Evolutionary conservation across 23 tunicate genomes (phyloP).

Genomic region (Halocynthia roretzi): DNA sequence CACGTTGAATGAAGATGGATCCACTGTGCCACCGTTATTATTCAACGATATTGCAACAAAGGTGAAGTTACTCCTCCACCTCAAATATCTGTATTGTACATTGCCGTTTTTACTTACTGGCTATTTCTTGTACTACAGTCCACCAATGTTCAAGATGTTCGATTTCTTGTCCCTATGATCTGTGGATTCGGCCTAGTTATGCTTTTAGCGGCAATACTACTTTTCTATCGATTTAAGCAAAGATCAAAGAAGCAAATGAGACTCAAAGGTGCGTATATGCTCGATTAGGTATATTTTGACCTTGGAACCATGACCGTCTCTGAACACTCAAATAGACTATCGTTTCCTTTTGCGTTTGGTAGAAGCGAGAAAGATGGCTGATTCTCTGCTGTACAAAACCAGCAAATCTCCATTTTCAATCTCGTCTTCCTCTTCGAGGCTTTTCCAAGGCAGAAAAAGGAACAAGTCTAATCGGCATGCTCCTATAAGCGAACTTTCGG

Average conservation of each 20-base stretch:
- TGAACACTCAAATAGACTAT: no score
- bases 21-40: conserved; percentile 13
- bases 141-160: conserved; percentile 2
- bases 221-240: conserved; percentile 30
- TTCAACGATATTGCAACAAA: neutral
- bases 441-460: no score
- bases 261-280: conserved; percentile 29
- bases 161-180: conserved; percentile 24
- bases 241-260: conserved; percentile 24
- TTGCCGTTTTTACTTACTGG: neutral
- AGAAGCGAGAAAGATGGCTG: conserved; percentile 27
- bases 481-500: no score
- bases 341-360: neutral
- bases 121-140: neutral
- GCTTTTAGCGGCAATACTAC: conserved; percentile 2
- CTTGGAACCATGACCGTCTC: no score
- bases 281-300: neutral
- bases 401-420: neutral
- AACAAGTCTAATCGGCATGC: no score
- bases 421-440: neutral
- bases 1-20: conserved; percentile 26
- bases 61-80: neutral
- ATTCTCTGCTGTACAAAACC: conserved; percentile 16
- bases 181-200: conserved; percentile 23
- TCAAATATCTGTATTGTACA: neutral